Percentiles rank a stretch among this genome's conserved stretches.
These are phyloP conservation scores for Fissipunctia ypsillon DNA, from an alignment of 2,888 invertebrate species.

Conservation along the genomic window DNA sequence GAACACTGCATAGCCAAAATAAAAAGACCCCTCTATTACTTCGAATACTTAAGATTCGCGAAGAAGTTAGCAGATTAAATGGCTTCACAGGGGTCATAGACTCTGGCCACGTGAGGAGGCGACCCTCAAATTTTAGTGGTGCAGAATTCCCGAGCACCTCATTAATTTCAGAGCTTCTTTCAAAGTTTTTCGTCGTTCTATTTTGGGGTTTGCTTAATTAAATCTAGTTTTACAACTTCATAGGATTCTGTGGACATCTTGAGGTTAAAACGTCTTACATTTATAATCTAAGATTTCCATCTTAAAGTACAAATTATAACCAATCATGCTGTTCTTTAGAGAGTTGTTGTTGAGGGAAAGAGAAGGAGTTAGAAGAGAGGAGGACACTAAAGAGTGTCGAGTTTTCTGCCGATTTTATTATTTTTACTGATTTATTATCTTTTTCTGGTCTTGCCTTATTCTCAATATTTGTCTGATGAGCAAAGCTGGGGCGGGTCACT, in stretches of 20 bases:
- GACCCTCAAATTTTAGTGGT: constrained; percentile 70
- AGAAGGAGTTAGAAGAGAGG: too few relatives aligned
- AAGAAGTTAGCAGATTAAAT: constrained; percentile 52
- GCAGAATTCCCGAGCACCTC: constrained; percentile 74
- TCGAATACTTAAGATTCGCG: constrained; percentile 36
- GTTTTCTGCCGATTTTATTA: not conserved
- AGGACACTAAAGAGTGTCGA: too few relatives aligned
- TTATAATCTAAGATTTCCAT: not conserved
- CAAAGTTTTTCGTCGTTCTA: constrained; percentile 68
- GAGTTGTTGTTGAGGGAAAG: too few relatives aligned
- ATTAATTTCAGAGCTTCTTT: constrained; percentile 77
- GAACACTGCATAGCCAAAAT: constrained; percentile 51
- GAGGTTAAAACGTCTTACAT: constrained; percentile 26
- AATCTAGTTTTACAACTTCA: constrained; percentile 69
- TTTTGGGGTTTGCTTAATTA: constrained; percentile 71
- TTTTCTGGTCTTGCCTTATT: too few relatives aligned
- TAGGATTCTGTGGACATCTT: constrained; percentile 23
- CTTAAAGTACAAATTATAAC: too few relatives aligned
- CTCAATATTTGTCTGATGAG: too few relatives aligned
- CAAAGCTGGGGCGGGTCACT: too few relatives aligned
- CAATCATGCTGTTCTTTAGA: too few relatives aligned
- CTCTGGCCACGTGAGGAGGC: constrained; percentile 55
- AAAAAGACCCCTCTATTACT: constrained; percentile 49
- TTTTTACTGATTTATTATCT: too few relatives aligned
- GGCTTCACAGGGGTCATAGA: constrained; percentile 43